Evolutionary conservation across 2,113 vertebrate species (phyloP).

Genomic region (Chlorodrepanis virens): DNA sequence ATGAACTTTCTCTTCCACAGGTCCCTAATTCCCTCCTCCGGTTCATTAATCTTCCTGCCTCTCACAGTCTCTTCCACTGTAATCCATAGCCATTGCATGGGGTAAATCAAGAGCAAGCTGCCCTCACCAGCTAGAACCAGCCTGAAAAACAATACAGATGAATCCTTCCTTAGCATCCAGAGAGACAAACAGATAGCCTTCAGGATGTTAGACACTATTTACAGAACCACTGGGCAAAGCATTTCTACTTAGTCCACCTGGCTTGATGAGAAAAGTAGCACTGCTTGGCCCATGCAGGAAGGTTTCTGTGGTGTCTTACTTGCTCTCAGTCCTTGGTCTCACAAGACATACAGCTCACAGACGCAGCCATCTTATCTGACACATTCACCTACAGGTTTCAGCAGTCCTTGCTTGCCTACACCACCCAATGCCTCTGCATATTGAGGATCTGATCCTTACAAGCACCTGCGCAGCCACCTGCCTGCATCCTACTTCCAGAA

Average conservation of each 20-base stretch:
- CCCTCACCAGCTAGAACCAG: neutral
- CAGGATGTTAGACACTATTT: neutral
- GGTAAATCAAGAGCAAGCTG: neutral
- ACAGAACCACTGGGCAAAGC: neutral
- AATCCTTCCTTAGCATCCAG: neutral
- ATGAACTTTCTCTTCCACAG: neutral
- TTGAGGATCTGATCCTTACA: neutral
- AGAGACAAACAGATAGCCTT: neutral
- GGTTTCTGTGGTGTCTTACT: neutral
- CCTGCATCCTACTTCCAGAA: neutral
- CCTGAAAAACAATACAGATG: neutral
- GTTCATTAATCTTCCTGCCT: neutral
- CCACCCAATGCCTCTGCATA: neutral
- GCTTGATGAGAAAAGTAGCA: neutral
- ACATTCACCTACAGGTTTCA: neutral
- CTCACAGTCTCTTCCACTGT: neutral
- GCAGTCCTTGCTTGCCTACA: neutral
- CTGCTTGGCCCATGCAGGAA: rapidly evolving
- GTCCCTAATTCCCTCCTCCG: neutral
- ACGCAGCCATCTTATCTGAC: neutral
- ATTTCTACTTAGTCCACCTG: neutral
- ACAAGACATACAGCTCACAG: neutral
- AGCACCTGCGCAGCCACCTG: neutral
- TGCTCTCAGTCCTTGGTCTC: neutral
- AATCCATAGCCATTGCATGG: neutral